Base-by-base conservation (phyloP, 2,113 vertebrate species). In the Tringa solitaria region DNA sequence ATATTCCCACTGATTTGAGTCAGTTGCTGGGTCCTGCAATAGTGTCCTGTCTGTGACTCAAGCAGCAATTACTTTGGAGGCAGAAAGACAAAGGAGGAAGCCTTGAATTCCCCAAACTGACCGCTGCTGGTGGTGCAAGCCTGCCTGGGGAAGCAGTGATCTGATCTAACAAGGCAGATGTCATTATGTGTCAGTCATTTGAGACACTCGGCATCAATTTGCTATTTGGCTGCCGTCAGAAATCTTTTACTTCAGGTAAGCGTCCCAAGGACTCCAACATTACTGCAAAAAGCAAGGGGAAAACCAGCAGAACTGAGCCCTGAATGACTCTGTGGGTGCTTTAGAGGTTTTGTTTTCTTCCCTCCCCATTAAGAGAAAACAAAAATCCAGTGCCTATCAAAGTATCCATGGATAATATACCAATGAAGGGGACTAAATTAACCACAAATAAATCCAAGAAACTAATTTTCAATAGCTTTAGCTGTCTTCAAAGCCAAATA, bases 401-500 rank as follows among this genome's bases (percentile, higher is more conserved):
- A 90, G 74, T 15, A 24, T 8, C 43, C 0, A 0, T 45, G 45
- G 43, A 57, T 73, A 92, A 70, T 33, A 56, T 7, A 72, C 30
- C 65, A 33, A 9, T 20, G 65, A 91, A 77, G 22, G 27, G 15
- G 39, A 92, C 26, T 19, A 17, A 87, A 79, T 70, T 87, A 94
- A 75, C 69, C 16, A 41, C 72, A 89, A 94, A 74, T 79, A 95
- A 95, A 90, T 50, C 81, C 84, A 73, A 48, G 5, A 59, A 61
- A 64, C 61, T 78, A 73, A 50, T 85, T 94, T 87, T 89, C 88
- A 93, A 93, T 82, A 73, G 76, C 61, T 85, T 87, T 80, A 89
- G 73, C 87, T 50, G 63, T 60, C 89, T 91, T 91, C 74, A 89
- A 96, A 91, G 94, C 77, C 89, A 90, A 89, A 78, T 8, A 78